These are phyloP conservation scores for Amphipoea oculea DNA, from an alignment of 2,888 invertebrate genomes.

Conservation along the genomic window DNA sequence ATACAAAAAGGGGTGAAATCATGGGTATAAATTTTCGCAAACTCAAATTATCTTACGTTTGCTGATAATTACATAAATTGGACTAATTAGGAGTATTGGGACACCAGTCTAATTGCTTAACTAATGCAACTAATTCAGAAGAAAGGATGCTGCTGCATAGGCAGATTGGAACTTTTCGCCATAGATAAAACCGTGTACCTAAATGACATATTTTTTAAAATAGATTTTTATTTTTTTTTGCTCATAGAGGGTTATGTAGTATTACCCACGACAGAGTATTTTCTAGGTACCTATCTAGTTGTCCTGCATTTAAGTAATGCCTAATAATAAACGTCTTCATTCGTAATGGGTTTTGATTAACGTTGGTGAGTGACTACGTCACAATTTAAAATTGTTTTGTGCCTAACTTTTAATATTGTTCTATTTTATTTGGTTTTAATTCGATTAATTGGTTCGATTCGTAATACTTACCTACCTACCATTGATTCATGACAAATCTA, in stretches of 20 bases:
- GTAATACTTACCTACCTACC: neutral
- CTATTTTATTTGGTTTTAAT: neutral
- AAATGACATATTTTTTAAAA: neutral
- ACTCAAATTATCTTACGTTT: neutral
- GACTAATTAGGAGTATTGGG: neutral
- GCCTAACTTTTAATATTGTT: neutral
- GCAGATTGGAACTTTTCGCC: neutral
- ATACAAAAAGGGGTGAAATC: neutral
- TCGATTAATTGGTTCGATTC: neutral
- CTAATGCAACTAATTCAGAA: neutral
- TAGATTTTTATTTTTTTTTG: neutral
- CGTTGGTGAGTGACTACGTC: neutral
- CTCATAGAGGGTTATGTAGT: too few species aligned
- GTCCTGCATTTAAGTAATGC: neutral
- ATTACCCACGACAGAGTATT: neutral
- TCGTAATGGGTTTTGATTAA: constrained; percentile 9
- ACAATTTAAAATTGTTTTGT: constrained; percentile 1
- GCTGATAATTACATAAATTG: neutral
- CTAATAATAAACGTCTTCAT: neutral
- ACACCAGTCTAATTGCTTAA: neutral
- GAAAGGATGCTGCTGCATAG: neutral
- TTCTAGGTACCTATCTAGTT: neutral
- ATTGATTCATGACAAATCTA: neutral
- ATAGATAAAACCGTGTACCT: neutral
- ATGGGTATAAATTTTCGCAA: neutral